These are phyloP conservation scores for Matsumurasca onukii DNA, from an alignment of 1,140 invertebrate species.

Conservation along the genomic window DNA sequence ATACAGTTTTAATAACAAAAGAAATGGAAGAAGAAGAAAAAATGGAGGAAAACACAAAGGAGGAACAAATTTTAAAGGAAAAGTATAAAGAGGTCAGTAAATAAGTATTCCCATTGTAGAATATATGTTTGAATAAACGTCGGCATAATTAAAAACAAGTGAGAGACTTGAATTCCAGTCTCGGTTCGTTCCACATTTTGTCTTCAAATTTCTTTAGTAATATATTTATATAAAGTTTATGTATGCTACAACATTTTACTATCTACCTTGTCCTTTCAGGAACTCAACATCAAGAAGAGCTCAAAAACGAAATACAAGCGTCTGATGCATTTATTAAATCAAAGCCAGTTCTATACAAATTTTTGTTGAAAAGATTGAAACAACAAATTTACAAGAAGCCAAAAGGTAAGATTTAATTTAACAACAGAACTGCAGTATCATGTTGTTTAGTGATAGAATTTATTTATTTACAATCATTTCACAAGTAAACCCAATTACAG, in stretches of 20 bases:
- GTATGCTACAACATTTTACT: background rate
- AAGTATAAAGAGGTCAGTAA: slow-evolving; percentile 1
- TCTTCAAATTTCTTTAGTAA: too few species aligned
- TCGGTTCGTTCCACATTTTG: too few species aligned
- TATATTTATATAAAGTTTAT: too few species aligned
- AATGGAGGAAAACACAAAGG: slow-evolving; percentile 1
- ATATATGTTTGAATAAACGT: background rate
- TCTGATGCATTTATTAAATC: slow-evolving; percentile 31
- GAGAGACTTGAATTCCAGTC: too few species aligned
- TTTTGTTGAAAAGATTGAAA: slow-evolving; percentile 28
- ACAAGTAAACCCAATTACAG: too few species aligned
- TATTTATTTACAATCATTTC: too few species aligned
- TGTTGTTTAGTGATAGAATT: too few species aligned
- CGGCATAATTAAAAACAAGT: too few species aligned
- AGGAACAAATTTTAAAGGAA: background rate
- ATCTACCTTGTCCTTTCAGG: background rate
- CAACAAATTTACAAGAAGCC: slow-evolving; percentile 15
- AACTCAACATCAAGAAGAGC: slow-evolving; percentile 11
- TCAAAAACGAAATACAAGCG: slow-evolving; percentile 30
- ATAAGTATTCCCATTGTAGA: background rate
- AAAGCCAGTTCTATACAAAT: slow-evolving; percentile 35
- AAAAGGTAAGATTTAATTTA: slow-evolving; percentile 15
- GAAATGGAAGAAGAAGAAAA: slow-evolving; percentile 9
- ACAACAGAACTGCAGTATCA: too few species aligned
- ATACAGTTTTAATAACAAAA: background rate